Evolutionary conservation across 1,140 invertebrate species (phyloP).

Genomic region (Sipha flava): DNA sequence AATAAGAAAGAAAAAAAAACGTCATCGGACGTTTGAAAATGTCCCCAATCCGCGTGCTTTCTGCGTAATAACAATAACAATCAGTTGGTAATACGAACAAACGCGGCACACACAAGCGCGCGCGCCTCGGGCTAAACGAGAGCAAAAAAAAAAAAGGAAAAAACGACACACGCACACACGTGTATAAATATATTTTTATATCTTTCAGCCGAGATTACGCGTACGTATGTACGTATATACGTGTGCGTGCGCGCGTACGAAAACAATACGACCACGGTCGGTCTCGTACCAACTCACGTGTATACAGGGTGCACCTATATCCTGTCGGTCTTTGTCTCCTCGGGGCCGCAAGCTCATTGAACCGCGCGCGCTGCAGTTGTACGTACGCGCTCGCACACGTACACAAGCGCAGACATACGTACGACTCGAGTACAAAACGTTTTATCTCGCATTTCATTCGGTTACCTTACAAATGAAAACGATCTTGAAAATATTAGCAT

Average conservation of each 20-base stretch:
- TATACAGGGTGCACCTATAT: not conserved
- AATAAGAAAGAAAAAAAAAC: too few species aligned
- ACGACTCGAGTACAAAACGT: not conserved
- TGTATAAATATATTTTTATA: not conserved
- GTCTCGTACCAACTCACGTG: conserved; percentile 9
- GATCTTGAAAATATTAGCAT: conserved; percentile 26
- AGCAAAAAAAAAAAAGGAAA: not conserved
- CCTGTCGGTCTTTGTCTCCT: conserved; percentile 9
- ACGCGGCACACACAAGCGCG: too few species aligned
- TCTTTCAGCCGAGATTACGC: not conserved
- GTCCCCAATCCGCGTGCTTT: too few species aligned
- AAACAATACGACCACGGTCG: conserved; percentile 21
- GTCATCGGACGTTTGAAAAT: too few species aligned
- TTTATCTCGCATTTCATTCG: conserved; percentile 25
- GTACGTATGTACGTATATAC: not conserved
- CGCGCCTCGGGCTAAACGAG: not conserved
- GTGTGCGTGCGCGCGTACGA: not conserved
- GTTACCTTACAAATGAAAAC: conserved; percentile 28
- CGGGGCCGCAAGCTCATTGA: conserved; percentile 19
- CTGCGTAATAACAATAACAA: too few species aligned
- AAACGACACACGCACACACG: not conserved
- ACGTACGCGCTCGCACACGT: not conserved
- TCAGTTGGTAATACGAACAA: too few species aligned
- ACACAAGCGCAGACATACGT: not conserved
- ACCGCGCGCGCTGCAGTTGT: not conserved